Conservation (phyloP, 2,888 invertebrate genomes). For the Barypeithes pellucidus region DNA sequence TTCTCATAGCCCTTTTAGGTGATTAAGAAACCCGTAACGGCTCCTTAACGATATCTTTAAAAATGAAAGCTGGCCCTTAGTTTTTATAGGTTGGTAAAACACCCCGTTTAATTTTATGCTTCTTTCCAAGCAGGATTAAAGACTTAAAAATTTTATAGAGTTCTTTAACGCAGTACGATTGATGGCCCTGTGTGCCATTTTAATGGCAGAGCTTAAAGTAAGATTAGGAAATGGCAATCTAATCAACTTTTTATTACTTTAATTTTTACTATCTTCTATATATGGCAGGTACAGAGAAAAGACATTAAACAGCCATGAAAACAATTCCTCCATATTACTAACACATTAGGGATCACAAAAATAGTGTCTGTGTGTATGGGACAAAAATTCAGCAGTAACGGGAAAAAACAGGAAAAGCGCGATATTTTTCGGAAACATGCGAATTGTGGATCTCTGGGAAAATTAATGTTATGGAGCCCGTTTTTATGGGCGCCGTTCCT, state of each 20-base stretch:
- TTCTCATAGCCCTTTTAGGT: not conserved
- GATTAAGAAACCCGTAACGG: not conserved
- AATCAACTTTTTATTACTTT: constrained; percentile 1
- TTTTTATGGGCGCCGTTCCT: constrained; percentile 33
- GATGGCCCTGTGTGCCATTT: not conserved
- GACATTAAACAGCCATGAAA: too few relatives aligned
- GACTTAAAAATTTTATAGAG: constrained; percentile 3
- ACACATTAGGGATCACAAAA: too few relatives aligned
- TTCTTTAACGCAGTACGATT: not conserved
- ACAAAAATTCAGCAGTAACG: constrained; percentile 46
- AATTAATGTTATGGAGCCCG: constrained; percentile 49
- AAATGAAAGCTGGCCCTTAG: constrained; percentile 14
- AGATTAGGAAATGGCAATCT: not conserved
- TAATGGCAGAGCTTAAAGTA: not conserved
- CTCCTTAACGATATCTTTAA: constrained; percentile 16
- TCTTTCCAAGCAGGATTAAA: not conserved
- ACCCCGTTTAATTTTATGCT: constrained; percentile 25
- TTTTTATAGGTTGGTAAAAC: constrained; percentile 23
- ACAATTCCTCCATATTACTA: too few relatives aligned
- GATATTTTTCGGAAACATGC: constrained; percentile 51
- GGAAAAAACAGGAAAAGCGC: constrained; percentile 42
- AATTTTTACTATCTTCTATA: not conserved
- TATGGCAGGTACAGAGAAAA: not conserved
- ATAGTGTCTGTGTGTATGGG: constrained; percentile 27
- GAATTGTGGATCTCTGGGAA: constrained; percentile 45